Evolutionary conservation across 2,888 invertebrate genomes (phyloP).

Genomic region (Cheilosia grossa): DNA sequence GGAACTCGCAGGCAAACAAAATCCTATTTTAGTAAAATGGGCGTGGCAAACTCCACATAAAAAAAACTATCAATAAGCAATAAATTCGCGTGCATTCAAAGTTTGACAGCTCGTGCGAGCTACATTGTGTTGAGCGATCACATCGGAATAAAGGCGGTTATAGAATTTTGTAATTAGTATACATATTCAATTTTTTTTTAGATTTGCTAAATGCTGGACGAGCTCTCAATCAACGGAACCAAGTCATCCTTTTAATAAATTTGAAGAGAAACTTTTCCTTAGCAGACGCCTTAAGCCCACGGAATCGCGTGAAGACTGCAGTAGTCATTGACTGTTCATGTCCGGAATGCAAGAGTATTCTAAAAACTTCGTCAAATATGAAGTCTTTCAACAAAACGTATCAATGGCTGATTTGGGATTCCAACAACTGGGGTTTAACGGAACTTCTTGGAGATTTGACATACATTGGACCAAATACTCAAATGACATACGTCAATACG

Average conservation of each 20-base stretch:
- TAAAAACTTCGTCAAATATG: conserved; percentile 76
- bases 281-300: conserved; percentile 69
- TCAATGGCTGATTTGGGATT: conserved; percentile 80
- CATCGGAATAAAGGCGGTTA: too few relatives aligned
- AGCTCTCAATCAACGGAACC: conserved; percentile 75
- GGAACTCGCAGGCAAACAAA: too few relatives aligned
- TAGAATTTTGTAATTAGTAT: too few relatives aligned
- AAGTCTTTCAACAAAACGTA: conserved; percentile 81
- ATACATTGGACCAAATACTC: conserved; percentile 79
- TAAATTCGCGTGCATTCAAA: too few relatives aligned
- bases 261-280: conserved; percentile 74
- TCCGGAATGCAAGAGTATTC: conserved; percentile 57
- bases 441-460: conserved; percentile 72
- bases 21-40: too few relatives aligned
- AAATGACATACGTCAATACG: conserved; percentile 79
- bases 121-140: too few relatives aligned
- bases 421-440: conserved; percentile 66
- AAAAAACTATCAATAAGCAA: too few relatives aligned
- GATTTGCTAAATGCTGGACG: conserved; percentile 18
- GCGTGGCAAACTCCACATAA: too few relatives aligned
- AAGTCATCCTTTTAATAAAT: conserved; percentile 75
- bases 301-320: conserved; percentile 76
- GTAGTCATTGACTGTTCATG: conserved; percentile 78
- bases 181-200: background rate
- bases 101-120: too few relatives aligned